Conservation (phyloP, 2,797 vertebrate species). For the Premnoplex brunnescens region DNA sequence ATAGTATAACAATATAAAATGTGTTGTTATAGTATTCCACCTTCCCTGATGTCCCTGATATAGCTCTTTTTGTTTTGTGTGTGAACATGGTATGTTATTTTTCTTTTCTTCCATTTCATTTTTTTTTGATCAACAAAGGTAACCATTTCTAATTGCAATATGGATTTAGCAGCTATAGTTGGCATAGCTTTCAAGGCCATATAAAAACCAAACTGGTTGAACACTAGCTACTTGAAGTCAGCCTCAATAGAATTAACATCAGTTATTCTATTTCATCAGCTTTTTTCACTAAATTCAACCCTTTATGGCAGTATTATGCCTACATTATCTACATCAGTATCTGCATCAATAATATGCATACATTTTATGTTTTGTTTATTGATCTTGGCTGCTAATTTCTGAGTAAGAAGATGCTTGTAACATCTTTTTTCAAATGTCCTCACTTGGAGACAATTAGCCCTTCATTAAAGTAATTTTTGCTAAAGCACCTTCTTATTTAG, state of each 20-base stretch:
- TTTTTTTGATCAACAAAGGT: slow-evolving; percentile 84
- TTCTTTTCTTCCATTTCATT: slow-evolving; percentile 79
- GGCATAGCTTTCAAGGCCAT: slow-evolving; percentile 75
- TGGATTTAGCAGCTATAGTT: slow-evolving; percentile 57
- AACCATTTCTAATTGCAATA: slow-evolving; percentile 73
- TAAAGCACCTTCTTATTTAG: slow-evolving; percentile 54
- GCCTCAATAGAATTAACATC: slow-evolving; percentile 22
- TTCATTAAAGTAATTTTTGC: slow-evolving; percentile 8
- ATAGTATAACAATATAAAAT: slow-evolving; percentile 97
- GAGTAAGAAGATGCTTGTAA: slow-evolving; percentile 51
- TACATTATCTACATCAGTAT: slow-evolving; percentile 36
- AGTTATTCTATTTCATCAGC: slow-evolving; percentile 51
- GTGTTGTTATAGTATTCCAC: slow-evolving; percentile 99
- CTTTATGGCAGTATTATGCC: background rate
- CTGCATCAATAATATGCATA: slow-evolving; percentile 41
- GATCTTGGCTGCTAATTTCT: slow-evolving; percentile 41
- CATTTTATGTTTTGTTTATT: slow-evolving; percentile 48
- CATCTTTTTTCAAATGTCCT: background rate
- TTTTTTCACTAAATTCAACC: slow-evolving; percentile 29
- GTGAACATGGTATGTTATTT: slow-evolving; percentile 82
- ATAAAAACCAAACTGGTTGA: slow-evolving; percentile 89
- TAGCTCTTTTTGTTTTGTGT: slow-evolving; percentile 80
- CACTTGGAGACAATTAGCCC: background rate
- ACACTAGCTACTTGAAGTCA: slow-evolving; percentile 75
- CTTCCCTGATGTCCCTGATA: slow-evolving; percentile 97